Conservation (phyloP, 2,888 invertebrate species). For the Epirrhoe tristata region DNA sequence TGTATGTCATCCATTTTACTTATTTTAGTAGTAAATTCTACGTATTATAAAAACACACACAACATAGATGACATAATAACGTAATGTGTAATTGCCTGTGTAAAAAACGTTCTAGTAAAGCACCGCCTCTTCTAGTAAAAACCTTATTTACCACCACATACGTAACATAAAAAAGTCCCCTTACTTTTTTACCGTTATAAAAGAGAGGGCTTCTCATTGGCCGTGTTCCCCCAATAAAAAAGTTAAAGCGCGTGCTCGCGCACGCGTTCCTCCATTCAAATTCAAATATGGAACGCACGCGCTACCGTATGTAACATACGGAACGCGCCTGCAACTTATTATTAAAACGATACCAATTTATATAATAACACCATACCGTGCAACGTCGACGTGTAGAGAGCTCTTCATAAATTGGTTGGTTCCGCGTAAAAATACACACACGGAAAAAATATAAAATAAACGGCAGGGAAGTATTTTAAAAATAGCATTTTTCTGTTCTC, state of each 20-base stretch:
- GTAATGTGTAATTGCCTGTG: not conserved
- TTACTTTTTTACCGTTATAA: constrained; percentile 68
- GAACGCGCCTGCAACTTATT: constrained; percentile 77
- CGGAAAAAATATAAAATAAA: constrained; percentile 83
- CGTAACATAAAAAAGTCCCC: constrained; percentile 73
- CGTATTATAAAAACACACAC: not conserved
- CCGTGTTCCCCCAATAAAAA: constrained; percentile 73
- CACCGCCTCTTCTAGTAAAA: constrained; percentile 62
- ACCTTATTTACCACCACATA: constrained; percentile 53
- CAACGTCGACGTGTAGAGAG: constrained; percentile 41
- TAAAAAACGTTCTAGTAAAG: not conserved
- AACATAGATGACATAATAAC: not conserved
- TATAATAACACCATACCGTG: constrained; percentile 47
- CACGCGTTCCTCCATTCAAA: constrained; percentile 74
- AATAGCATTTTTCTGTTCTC: constrained; percentile 70
- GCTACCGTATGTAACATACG: constrained; percentile 69
- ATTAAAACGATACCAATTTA: constrained; percentile 69
- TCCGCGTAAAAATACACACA: constrained; percentile 74
- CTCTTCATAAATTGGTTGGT: constrained; percentile 55
- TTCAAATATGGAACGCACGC: constrained; percentile 78
- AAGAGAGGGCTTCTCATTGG: constrained; percentile 73
- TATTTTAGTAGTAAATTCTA: too few relatives aligned
- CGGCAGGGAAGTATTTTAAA: constrained; percentile 81
- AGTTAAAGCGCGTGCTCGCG: constrained; percentile 75
- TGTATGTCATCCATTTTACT: not conserved